These are phyloP conservation scores for Cladopsammia gracilis DNA, from an alignment of 64 coral and sea anemone genomes.

Conservation along the genomic window DNA sequence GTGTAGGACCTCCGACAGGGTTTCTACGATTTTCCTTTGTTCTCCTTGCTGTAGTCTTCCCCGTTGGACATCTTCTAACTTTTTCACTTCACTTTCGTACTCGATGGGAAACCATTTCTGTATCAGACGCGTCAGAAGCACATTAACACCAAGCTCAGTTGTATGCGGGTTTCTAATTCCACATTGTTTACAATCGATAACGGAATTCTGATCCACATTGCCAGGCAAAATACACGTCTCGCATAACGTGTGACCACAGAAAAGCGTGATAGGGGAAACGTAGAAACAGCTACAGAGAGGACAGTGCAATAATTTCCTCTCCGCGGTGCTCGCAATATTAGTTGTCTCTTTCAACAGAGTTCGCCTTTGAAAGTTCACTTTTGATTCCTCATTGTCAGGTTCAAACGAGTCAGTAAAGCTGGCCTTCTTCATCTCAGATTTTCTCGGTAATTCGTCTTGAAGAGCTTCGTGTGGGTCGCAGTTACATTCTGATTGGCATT, in stretches of 20 bases:
- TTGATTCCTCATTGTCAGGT: neutral
- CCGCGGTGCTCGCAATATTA: neutral
- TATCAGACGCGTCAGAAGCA: slow-evolving; percentile 72
- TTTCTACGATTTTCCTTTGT: slow-evolving; percentile 26
- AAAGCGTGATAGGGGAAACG: slow-evolving; percentile 68
- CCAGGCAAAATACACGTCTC: slow-evolving; percentile 57
- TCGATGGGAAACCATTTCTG: slow-evolving; percentile 80
- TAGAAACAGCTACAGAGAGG: slow-evolving; percentile 53
- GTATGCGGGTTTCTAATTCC: neutral
- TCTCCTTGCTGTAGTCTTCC: slow-evolving; percentile 1
- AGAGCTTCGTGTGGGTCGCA: too few relatives aligned
- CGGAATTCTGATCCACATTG: slow-evolving; percentile 42
- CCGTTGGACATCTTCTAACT: neutral
- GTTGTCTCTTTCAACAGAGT: slow-evolving; percentile 17
- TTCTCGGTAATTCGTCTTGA: neutral
- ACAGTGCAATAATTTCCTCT: slow-evolving; percentile 46
- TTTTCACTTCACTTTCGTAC: slow-evolving; percentile 26
- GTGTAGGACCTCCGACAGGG: slow-evolving; percentile 32
- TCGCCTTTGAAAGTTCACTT: slow-evolving; percentile 64
- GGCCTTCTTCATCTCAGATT: neutral
- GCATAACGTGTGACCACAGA: slow-evolving; percentile 97
- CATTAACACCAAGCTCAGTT: slow-evolving; percentile 44
- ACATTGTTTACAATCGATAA: slow-evolving; percentile 61
- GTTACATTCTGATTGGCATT: neutral
- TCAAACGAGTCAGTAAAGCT: neutral